These are phyloP conservation scores for Tipula unca DNA, from an alignment of 2,888 invertebrate genomes.

Conservation along the genomic window DNA sequence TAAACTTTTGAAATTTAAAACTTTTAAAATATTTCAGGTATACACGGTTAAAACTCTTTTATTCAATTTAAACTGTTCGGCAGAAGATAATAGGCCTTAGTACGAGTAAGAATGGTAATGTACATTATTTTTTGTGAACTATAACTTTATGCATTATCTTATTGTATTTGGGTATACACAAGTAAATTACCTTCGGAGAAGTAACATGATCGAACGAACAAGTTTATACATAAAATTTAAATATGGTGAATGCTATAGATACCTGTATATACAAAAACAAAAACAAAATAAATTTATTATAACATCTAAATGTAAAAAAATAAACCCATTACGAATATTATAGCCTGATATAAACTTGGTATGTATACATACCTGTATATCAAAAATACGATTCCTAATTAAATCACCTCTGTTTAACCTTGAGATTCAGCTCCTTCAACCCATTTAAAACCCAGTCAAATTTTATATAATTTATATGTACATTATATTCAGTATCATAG, in stretches of 20 bases:
- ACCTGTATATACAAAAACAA: too few species aligned
- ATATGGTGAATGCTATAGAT: not conserved
- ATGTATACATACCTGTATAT: not conserved
- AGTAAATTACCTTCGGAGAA: not conserved
- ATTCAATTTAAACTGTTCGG: too few species aligned
- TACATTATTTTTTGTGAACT: too few species aligned
- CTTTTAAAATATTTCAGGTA: too few species aligned
- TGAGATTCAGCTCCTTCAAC: not conserved
- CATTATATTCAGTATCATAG: not conserved
- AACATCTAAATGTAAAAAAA: not conserved
- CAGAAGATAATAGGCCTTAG: too few species aligned
- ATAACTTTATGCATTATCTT: not conserved
- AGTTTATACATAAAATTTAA: not conserved
- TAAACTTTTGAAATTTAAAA: too few species aligned
- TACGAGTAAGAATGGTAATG: too few species aligned
- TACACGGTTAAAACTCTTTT: too few species aligned
- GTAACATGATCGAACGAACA: not conserved
- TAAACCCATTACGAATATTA: not conserved
- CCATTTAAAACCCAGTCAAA: not conserved
- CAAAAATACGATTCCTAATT: not conserved
- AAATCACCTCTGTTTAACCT: not conserved
- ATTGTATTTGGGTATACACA: not conserved
- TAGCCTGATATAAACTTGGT: too few species aligned
- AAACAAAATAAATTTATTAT: not conserved
- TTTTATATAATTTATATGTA: not conserved